Evolutionary conservation across 2,113 vertebrate species (phyloP).

Genomic region (Myanophis thanlyinensis): DNA sequence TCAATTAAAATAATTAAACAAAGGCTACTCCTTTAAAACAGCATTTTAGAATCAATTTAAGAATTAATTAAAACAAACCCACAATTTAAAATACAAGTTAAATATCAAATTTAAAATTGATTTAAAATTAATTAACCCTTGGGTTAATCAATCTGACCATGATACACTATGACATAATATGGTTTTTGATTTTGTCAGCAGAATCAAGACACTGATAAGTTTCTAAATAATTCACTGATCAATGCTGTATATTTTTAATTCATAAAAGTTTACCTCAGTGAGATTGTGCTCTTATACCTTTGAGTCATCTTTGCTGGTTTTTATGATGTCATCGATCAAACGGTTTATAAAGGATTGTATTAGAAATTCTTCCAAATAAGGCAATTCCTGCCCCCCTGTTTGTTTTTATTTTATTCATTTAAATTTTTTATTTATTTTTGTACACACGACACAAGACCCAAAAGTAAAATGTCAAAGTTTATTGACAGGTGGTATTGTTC

Average conservation of each 20-base stretch:
- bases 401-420: background rate
- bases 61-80: no score
- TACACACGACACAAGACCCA: background rate
- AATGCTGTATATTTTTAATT: background rate
- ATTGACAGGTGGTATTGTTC: conserved; percentile 29
- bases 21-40: no score
- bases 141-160: no score
- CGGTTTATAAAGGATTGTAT: background rate
- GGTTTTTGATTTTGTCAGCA: no score
- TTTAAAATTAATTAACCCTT: no score
- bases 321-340: background rate
- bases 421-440: background rate
- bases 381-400: no score
- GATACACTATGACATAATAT: no score
- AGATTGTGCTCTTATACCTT: background rate
- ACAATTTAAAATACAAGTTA: no score
- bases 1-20: no score
- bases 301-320: background rate
- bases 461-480: conserved; percentile 8
- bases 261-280: background rate
- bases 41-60: no score
- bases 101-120: no score
- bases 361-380: background rate
- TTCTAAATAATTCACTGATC: background rate
- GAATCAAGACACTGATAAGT: background rate